Evolutionary conservation across 2,113 vertebrate genomes (phyloP).

Genomic region (Tyrannus savana): DNA sequence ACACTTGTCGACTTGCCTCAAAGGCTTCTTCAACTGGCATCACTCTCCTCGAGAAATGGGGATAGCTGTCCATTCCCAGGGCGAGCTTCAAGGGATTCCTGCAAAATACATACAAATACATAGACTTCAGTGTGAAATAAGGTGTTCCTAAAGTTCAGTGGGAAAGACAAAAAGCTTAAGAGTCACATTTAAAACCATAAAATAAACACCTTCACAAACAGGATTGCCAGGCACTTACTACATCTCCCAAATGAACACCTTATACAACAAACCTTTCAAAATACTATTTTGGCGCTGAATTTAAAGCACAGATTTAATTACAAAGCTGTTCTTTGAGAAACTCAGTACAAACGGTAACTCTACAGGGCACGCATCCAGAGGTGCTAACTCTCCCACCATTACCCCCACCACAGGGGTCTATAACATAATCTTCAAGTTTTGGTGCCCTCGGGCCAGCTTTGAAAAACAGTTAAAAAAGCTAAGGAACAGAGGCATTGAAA

Average conservation of each 20-base stretch:
- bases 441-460: constrained; percentile 39
- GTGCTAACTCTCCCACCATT: constrained; percentile 64
- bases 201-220: background rate
- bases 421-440: constrained; percentile 48
- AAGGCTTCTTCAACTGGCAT: constrained; percentile 65
- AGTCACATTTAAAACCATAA: background rate
- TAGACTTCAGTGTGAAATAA: background rate
- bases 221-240: background rate
- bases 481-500: constrained; percentile 10
- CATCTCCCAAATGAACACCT: background rate
- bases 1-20: background rate
- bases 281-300: background rate
- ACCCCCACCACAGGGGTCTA: constrained; percentile 56
- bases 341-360: constrained; percentile 2
- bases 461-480: constrained; percentile 11
- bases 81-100: constrained; percentile 16
- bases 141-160: background rate
- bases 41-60: constrained; percentile 62
- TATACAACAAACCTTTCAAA: background rate
- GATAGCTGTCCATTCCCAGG: constrained; percentile 73
- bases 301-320: background rate
- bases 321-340: background rate
- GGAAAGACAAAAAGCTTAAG: background rate
- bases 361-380: background rate
- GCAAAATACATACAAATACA: background rate